Evolutionary conservation across 1,140 invertebrate species (phyloP), one percentile per base, ranked within the genome.

Genomic region (Anagrus nilaparvatae): DNA sequence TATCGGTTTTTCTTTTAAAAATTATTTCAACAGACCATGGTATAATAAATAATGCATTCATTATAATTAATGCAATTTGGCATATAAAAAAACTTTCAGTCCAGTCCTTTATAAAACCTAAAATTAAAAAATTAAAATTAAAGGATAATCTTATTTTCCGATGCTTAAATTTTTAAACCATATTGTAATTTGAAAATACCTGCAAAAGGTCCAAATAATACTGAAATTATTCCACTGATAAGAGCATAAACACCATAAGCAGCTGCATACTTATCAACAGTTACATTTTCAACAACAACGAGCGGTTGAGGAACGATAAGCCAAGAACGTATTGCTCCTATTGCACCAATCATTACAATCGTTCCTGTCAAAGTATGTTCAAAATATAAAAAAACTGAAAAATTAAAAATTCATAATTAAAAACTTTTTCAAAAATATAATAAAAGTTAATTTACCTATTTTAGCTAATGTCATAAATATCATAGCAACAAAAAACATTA

Each of bases 81-180:
- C 55, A 61, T 2, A 62, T 38, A 2, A 49, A 24, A 30, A 56
- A 66, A 51, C 63, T 67, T 20, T 63, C 49, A 5, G 64, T 64
- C 58, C 56, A 61, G 44, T 68, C 65, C 49, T 63, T 66, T 28
- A 68, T 51, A n/a, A 65, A 31, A 18, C 65, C 63, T 68, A 35
- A 35, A 54, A 55, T 24, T 24, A 19, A 38, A 31, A 37, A n/a
- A n/a, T n/a, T n/a, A n/a, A n/a, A n/a, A n/a, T n/a, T n/a, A n/a
- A n/a, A n/a, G n/a, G n/a, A n/a, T n/a, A n/a, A n/a, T n/a, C n/a
- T n/a, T n/a, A n/a, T n/a, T n/a, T n/a, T n/a, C n/a, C n/a, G n/a
- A n/a, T n/a, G n/a, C n/a, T n/a, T n/a, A n/a, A n/a, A n/a, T n/a
- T n/a, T n/a, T n/a, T n/a, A n/a, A n/a, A n/a, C n/a, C n/a, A n/a